Evolutionary conservation across 2,113 vertebrate species (phyloP).

Genomic region (Rhinopomastus cyanomelas): DNA sequence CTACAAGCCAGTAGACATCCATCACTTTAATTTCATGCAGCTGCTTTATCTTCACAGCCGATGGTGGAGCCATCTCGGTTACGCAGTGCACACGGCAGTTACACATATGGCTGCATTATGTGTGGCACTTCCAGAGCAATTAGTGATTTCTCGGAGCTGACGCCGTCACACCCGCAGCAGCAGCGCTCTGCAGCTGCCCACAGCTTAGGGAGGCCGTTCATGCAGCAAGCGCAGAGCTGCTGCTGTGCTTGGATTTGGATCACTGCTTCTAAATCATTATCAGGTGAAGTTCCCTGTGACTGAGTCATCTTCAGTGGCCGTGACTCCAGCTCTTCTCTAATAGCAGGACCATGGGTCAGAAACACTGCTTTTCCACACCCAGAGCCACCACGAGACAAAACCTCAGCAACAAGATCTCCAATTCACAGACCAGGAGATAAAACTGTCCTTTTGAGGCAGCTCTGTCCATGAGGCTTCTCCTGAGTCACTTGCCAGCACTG

Average conservation of each 20-base stretch:
- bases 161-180: slow-evolving; percentile 26
- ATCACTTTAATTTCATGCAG: slow-evolving; percentile 37
- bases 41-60: slow-evolving; percentile 61
- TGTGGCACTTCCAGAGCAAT: slow-evolving; percentile 41
- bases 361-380: neutral
- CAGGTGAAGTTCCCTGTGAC: neutral
- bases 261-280: neutral
- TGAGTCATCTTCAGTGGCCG: neutral
- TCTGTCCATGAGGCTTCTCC: neutral
- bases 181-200: slow-evolving; percentile 8
- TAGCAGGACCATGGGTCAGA: neutral
- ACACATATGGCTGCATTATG: slow-evolving; percentile 64
- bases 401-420: neutral
- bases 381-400: neutral
- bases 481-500: neutral
- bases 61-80: slow-evolving; percentile 44
- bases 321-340: neutral
- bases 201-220: neutral
- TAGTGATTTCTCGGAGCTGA: slow-evolving; percentile 37
- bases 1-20: slow-evolving; percentile 6
- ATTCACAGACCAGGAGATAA: neutral
- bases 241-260: neutral
- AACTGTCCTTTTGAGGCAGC: neutral
- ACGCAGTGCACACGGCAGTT: slow-evolving; percentile 61
- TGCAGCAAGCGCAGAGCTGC: neutral